Evolutionary conservation across 1,140 invertebrate genomes (phyloP).

Genomic region (Pseudachorutes palmiensis): DNA sequence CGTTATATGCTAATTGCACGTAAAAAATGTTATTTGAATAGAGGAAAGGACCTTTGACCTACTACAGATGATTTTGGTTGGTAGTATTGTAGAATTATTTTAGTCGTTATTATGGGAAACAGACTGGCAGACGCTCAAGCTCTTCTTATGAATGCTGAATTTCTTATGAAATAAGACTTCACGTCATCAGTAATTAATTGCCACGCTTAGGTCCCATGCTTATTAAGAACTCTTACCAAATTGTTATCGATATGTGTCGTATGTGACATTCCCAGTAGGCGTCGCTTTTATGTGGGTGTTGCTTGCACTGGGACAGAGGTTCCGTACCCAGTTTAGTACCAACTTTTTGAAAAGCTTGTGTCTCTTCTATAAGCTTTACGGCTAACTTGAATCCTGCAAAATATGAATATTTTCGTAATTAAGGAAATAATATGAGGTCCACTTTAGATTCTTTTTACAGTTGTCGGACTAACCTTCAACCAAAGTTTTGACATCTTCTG

Average conservation of each 20-base stretch:
- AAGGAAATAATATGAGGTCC: no score
- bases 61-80: no score
- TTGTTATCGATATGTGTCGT: constrained; percentile 70
- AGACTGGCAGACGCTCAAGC: no score
- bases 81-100: no score
- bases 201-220: neutral
- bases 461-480: constrained; percentile 7
- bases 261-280: constrained; percentile 78
- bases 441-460: no score
- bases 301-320: constrained; percentile 62
- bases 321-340: neutral
- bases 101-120: neutral
- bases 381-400: constrained; percentile 5
- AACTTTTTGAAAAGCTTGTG: constrained; percentile 16
- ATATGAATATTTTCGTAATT: no score
- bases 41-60: no score
- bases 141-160: no score
- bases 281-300: constrained; percentile 62
- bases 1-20: no score
- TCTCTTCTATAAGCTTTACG: constrained; percentile 17
- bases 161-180: neutral
- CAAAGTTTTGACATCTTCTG: constrained; percentile 16
- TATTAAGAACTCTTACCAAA: neutral
- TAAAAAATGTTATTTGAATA: no score
- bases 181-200: neutral